Evolutionary conservation across 2,797 vertebrate genomes (phyloP).

Genomic region (Anas bahamensis): DNA sequence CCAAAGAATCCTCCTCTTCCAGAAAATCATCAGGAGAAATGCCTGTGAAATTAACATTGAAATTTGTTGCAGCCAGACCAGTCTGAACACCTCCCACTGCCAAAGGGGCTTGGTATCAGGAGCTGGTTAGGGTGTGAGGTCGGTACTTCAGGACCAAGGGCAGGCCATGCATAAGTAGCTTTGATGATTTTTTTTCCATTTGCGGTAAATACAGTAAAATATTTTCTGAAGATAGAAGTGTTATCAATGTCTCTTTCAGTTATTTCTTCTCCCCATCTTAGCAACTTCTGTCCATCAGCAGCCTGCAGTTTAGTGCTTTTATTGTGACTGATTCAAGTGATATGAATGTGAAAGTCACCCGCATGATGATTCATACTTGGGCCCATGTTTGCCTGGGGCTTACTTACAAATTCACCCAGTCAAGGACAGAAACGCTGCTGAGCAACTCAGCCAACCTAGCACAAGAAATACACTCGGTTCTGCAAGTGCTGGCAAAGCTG

Average conservation of each 20-base stretch:
- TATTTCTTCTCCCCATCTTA: neutral
- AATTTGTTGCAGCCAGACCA: neutral
- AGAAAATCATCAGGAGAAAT: neutral
- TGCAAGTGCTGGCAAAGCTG: neutral
- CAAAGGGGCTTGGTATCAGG: neutral
- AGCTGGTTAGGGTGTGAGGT: neutral
- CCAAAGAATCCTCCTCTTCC: neutral
- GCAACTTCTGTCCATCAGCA: neutral
- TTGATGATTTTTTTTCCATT: neutral
- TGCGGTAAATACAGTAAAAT: neutral
- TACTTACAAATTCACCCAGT: neutral
- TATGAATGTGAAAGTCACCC: neutral
- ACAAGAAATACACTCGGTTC: neutral
- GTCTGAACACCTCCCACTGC: neutral
- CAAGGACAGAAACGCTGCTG: neutral
- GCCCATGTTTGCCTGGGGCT: neutral
- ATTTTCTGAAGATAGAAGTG: neutral
- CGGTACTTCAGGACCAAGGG: neutral
- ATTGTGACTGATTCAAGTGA: neutral
- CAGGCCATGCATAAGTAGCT: neutral
- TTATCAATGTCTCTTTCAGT: neutral
- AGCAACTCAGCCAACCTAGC: neutral
- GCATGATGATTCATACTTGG: neutral
- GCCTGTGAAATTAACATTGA: neutral
- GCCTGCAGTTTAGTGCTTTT: neutral